phyloP scores from a whole-genome alignment of 2,888 invertebrate species.

The Idaea aversata region DNA sequence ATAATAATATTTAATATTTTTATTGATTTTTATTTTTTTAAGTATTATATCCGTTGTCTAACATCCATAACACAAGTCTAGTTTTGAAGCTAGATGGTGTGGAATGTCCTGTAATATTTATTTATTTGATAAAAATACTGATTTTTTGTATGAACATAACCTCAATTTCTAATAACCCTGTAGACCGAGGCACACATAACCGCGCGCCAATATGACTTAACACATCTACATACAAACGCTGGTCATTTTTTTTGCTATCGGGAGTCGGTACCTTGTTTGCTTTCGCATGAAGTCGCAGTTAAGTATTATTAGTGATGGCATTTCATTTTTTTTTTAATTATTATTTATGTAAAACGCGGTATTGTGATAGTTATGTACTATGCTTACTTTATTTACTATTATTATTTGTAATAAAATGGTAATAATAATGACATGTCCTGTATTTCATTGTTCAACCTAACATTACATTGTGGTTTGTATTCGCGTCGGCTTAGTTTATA shows the following conservation, averaged over 20 bases:
- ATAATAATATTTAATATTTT: too few species aligned
- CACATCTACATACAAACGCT: background rate
- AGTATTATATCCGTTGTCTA: too few species aligned
- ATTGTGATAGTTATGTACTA: constrained; percentile 76
- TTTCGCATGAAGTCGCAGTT: constrained; percentile 38
- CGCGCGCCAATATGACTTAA: too few species aligned
- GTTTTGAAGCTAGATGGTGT: too few species aligned
- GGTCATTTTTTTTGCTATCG: constrained; percentile 15
- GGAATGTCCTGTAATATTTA: too few species aligned
- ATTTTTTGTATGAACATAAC: too few species aligned
- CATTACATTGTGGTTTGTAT: constrained; percentile 40
- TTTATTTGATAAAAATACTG: too few species aligned
- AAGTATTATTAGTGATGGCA: constrained; percentile 47
- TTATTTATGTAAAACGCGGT: constrained; percentile 41
- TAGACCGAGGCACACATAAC: too few species aligned
- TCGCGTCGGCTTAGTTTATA: constrained; percentile 37
- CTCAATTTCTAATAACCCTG: too few species aligned
- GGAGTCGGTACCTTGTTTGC: constrained; percentile 20
- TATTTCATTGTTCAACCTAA: constrained; percentile 65
- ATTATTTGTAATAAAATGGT: constrained; percentile 73
- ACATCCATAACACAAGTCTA: too few species aligned
- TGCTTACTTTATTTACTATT: constrained; percentile 64
- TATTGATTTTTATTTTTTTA: too few species aligned
- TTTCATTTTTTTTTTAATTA: constrained; percentile 10
- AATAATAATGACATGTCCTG: constrained; percentile 57